A percentile compares a stretch with the other conserved stretches of the same genome.
Conservation (phyloP, 2,888 invertebrate genomes). For the Zaprionus obscuricornis region DNA sequence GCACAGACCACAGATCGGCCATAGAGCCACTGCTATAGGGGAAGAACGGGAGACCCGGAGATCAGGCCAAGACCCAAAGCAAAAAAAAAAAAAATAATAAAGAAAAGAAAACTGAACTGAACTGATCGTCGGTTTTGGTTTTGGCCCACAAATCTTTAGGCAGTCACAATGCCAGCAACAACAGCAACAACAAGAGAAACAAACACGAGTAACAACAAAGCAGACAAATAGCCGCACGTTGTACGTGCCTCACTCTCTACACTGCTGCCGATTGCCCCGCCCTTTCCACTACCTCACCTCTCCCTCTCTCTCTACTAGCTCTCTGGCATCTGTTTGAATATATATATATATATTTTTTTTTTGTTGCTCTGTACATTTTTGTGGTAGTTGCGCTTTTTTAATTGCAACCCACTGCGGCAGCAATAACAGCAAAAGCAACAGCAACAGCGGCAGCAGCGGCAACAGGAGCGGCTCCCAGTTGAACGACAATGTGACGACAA, state of each 20-base stretch:
- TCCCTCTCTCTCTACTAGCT: constrained; percentile 13
- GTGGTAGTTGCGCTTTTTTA: constrained; percentile 73
- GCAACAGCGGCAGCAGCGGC: constrained; percentile 57
- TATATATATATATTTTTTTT: background rate
- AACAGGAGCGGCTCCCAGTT: constrained; percentile 70
- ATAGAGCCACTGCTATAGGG: no score
- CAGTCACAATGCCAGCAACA: constrained; percentile 68
- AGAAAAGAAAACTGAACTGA: constrained; percentile 2
- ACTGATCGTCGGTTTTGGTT: constrained; percentile 36
- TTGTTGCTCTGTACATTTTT: constrained; percentile 32
- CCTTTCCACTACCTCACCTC: no score
- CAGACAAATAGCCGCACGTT: constrained; percentile 76
- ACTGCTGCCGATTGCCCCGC: constrained; percentile 21
- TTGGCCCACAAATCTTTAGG: constrained; percentile 71
- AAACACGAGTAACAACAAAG: constrained; percentile 64
- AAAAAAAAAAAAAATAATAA: no score
- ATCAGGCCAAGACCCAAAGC: constrained; percentile 1
- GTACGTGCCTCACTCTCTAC: constrained; percentile 62
- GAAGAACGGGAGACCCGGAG: no score
- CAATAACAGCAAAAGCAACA: constrained; percentile 1
- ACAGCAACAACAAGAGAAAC: constrained; percentile 38
- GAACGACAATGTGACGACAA: constrained; percentile 19
- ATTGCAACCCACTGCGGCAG: constrained; percentile 67
- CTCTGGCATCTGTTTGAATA: constrained; percentile 49
- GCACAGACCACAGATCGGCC: background rate